Evolutionary conservation across 1,140 invertebrate genomes (phyloP), one percentile per base, ranked within the genome.

Genomic region (Theocolax elegans): DNA sequence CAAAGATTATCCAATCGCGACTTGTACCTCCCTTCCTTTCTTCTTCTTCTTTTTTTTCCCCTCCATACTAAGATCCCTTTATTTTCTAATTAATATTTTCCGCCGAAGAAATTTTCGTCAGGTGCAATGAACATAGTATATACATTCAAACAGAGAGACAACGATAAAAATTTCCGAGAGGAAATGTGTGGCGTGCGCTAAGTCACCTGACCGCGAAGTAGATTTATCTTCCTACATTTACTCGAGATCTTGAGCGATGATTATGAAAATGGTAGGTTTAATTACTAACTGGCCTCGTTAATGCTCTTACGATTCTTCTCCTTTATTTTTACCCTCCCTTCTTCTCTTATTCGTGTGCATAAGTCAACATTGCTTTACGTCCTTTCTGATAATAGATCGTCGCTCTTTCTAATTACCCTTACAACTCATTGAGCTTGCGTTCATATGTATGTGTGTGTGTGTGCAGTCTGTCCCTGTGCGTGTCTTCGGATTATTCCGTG

Each of bases 211-310:
- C 44, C 60, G 59, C 31, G n/a, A 27, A 27, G 31, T 2, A 60
- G 63, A 71, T 71, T 66, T 71, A 71, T 71, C 69, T 71, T 60
- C 23, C 19, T 66, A 66, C 63, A 71, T 71, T 71, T 60, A 66
- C 62, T 54, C 29, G 59, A 69, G 67, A 73, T 68, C 66, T 64
- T 67, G 8, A 19, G n/a, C 46, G 48, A 56, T 67, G 65, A 68
- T 64, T 63, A 64, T 63, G 65, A 67, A 66, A 71, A 71, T 51
- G 62, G 29, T 44, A 29, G 68, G 63, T 71, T 71, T 71, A 71
- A 71, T 71, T 71, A 71, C 69, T 62, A 60, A 66, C 63, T 71
- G 48, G 46, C 56, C 69, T 71, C 69, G 63, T 71, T 71, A 66
- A 66, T 62, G 66, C 56, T 60, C 31, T 70, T 53, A 27, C 44